Base-by-base conservation (phyloP, 2,113 vertebrate species). In the Eulemur rufifrons region DNA sequence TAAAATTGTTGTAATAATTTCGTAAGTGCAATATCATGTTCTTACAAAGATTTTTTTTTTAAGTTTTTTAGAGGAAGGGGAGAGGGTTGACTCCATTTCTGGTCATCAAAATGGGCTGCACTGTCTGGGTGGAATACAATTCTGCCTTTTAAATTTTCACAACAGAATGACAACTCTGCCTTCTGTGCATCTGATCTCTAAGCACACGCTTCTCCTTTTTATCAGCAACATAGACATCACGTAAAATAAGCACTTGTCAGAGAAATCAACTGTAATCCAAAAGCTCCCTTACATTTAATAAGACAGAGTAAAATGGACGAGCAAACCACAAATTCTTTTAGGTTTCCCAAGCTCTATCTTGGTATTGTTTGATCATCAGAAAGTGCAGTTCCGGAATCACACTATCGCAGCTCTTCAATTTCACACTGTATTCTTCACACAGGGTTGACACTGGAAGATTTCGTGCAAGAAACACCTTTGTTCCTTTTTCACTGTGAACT, bases 131-230 rank as follows among this genome's bases (percentile, higher is more conserved):
- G 32, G 73, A 86, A 68, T 50, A 82, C 39, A 91, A 86, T 61
- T 66, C 77, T 91, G 91, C 6, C 78, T 95, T 97, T 95, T 50
- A 83, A 37, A 89, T 95, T 68, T 89, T 94, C 87, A 93, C 78
- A 95, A 83, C 47, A 47, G 37, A 59, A 86, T 85, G 78, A 89
- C 54, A 93, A 50, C 54, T 77, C 61, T 93, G 66, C 54, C 66
- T 97, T 82, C 78, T 56, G n/a, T 91, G 54, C 73, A 86, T 89
- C 73, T 96, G 92, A 68, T 91, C 73, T 68, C 32, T 15, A 71
- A 96, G 74, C 18, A 92, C 32, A n/a, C 23, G 47, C 10, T 86
- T 95, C 50, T 78, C 86, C 95, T 87, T 95, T 94, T 94, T 76
- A 92, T 83, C 80, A 84, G 50, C 80, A 86, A n/a, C 37, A 50